A percentile compares a stretch with the other conserved stretches of the same genome.
Evolutionary conservation across 2,888 invertebrate species (phyloP).

Genomic region (Drosophila mimica): DNA sequence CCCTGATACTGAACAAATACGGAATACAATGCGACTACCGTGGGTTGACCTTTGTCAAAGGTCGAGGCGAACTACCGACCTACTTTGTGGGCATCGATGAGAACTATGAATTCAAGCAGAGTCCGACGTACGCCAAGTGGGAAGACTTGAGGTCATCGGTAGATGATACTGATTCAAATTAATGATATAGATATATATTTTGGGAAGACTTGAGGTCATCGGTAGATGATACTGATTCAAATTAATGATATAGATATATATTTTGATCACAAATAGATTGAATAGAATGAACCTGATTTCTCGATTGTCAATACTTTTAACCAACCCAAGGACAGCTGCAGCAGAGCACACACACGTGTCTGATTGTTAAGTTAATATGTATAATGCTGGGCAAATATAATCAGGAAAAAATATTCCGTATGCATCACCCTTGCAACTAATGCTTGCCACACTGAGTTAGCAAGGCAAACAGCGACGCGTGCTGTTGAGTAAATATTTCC

Average conservation of each 20-base stretch:
- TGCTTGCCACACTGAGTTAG: constrained; percentile 3
- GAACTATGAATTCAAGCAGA: constrained; percentile 83
- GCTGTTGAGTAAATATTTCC: constrained; percentile 54
- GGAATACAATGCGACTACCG: constrained; percentile 89
- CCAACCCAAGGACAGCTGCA: constrained; percentile 7
- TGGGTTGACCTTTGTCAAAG: constrained; percentile 90
- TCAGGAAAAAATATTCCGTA: constrained; percentile 24
- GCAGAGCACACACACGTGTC: constrained; percentile 33
- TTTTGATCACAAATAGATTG: no score
- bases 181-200: background rate
- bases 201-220: no score
- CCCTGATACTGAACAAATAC: constrained; percentile 88
- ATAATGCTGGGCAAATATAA: constrained; percentile 50
- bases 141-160: background rate
- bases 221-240: no score
- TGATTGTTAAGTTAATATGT: constrained; percentile 31
- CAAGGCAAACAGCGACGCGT: constrained; percentile 48
- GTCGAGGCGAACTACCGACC: constrained; percentile 88
- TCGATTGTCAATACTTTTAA: constrained; percentile 13
- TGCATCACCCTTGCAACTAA: constrained; percentile 13
- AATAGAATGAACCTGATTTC: background rate
- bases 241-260: no score
- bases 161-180: background rate
- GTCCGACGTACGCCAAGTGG: background rate
- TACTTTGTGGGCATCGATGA: constrained; percentile 90